phyloP scores from a whole-genome alignment of 2,113 vertebrate genomes.

The Scomber japonicus region DNA sequence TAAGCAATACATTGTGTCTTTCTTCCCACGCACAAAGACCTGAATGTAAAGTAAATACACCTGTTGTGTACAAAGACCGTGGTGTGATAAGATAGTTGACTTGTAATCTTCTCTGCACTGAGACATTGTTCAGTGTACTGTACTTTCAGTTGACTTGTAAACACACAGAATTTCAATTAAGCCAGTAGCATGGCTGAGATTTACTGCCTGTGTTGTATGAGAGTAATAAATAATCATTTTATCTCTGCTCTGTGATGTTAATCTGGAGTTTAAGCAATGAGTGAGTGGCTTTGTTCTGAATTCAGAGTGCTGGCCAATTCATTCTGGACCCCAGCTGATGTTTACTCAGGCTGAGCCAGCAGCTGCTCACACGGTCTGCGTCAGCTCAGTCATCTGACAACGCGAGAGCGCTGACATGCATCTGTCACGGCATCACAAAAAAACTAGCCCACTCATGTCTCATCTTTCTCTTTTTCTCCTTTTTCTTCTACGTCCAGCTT shows the following conservation, averaged over 20 bases:
- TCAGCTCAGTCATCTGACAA: constrained; percentile 64
- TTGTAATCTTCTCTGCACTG: not conserved
- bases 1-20: constrained; percentile 22
- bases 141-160: constrained; percentile 8
- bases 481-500: constrained; percentile 62
- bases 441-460: constrained; percentile 40
- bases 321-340: constrained; percentile 70
- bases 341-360: constrained; percentile 83
- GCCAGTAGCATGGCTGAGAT: constrained; percentile 21
- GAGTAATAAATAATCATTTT: constrained; percentile 60
- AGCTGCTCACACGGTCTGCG: constrained; percentile 75
- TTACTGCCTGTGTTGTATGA: constrained; percentile 22
- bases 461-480: constrained; percentile 28
- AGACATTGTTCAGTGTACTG: constrained; percentile 6
- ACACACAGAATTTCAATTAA: constrained; percentile 32
- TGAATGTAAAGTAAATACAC: constrained; percentile 55
- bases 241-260: constrained; percentile 55
- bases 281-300: constrained; percentile 67
- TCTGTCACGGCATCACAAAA: constrained; percentile 57
- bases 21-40: constrained; percentile 31
- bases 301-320: constrained; percentile 57
- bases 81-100: constrained; percentile 17
- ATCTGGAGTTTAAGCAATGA: constrained; percentile 64
- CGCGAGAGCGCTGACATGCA: constrained; percentile 45
- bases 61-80: constrained; percentile 47